Evolutionary conservation across 2,797 vertebrate species (phyloP), one percentile per base, ranked within the genome.

Genomic region (Chelon auratus): DNA sequence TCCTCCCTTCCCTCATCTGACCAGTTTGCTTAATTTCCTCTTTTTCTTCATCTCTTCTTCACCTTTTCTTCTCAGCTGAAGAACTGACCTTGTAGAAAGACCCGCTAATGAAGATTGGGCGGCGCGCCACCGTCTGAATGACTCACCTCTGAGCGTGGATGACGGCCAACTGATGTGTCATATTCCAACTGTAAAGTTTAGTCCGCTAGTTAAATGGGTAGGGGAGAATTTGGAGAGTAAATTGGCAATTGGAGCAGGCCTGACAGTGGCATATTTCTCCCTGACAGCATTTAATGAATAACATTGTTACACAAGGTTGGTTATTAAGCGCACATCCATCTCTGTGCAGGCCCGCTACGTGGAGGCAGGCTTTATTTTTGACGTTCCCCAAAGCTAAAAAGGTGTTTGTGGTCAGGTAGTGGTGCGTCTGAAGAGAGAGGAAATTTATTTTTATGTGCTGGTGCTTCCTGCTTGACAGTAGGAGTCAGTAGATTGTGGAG

Each of bases 41-140:
- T 40, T 18, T 55, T 15, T 43, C 47, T 47, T 39, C 24, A 9
- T 40, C 39, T 52, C 0, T 55, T 61, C 55, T 47, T 62, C 42
- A 54, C 10, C 59, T 42, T 47, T 15, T 75, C 51, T 58, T 62
- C 53, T 57, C 3, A 47, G 55, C 61, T 39, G 50, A 55, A 58
- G 26, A 53, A 13, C 58, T 69, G 78, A 83, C 88, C 86, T 90
- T 82, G 85, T 78, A 61, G 55, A 77, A 69, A 68, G 30, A 66
- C 8, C 72, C 40, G 26, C 64, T 86, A 91, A 91, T 81, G 77
- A 83, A 83, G 83, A 82, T 68, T 76, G 81, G 81, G 62, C 70
- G 47, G 39, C 58, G 8, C 75, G 66, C 68, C 12, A 15, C 63
- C 24, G 62, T 82, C 75, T 36, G 45, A 72, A 13, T 90, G 85